A percentile compares a stretch with the other conserved stretches of the same genome.
Conservation (phyloP, 2,888 invertebrate species). For the Halictus ligatus region DNA sequence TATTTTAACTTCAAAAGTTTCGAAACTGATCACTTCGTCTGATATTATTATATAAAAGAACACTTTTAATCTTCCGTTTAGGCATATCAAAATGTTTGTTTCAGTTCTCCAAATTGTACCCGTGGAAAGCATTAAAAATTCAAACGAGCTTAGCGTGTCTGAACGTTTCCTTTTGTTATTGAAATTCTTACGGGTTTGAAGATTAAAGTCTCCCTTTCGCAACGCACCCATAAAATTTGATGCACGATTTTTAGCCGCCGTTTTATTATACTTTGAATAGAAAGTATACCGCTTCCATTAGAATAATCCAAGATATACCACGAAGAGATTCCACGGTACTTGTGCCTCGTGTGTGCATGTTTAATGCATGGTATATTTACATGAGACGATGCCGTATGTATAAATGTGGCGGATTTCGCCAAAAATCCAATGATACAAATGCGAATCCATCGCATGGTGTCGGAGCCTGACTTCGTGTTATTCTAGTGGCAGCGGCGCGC, state of each 20-base stretch:
- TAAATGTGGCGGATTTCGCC: background rate
- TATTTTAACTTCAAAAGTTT: background rate
- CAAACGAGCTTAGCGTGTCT: no score
- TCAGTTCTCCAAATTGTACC: no score
- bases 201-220: background rate
- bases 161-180: background rate
- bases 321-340: background rate
- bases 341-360: background rate
- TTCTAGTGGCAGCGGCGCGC: background rate
- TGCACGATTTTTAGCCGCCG: background rate
- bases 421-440: background rate
- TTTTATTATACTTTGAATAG: background rate
- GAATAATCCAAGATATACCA: slow-evolving; percentile 1
- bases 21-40: no score
- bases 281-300: background rate
- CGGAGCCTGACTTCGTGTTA: background rate
- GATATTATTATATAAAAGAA: no score
- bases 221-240: background rate
- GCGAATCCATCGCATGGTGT: background rate
- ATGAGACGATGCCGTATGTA: background rate
- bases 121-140: no score
- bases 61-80: no score
- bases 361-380: background rate
- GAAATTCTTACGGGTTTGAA: background rate
- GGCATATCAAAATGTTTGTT: no score